phyloP scores from a whole-genome alignment of 1,140 invertebrate species.

The Macrobrachium nipponense region DNA sequence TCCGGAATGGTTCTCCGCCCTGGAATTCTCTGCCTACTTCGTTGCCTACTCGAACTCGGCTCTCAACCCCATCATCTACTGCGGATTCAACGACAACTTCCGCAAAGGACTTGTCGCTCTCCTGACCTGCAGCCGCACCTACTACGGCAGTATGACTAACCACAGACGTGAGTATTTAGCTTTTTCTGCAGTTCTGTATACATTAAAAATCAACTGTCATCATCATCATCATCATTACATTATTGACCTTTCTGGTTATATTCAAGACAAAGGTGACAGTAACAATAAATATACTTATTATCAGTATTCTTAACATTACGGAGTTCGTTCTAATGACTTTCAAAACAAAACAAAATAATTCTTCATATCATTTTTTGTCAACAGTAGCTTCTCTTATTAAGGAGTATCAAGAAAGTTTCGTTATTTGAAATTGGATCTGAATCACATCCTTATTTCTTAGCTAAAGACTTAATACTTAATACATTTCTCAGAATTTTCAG shows the following conservation, averaged over 20 bases:
- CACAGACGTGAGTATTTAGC: constrained; percentile 9
- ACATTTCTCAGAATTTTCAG: background rate
- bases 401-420: no score
- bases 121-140: constrained; percentile 28
- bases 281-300: background rate
- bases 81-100: constrained; percentile 68
- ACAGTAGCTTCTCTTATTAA: no score
- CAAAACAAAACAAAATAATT: background rate
- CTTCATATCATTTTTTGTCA: no score
- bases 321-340: background rate
- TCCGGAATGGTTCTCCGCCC: constrained; percentile 66
- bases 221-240: background rate
- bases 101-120: constrained; percentile 28
- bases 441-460: no score
- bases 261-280: background rate
- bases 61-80: constrained; percentile 72
- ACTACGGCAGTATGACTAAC: background rate
- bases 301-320: no score
- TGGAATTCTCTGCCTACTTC: constrained; percentile 70
- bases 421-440: no score
- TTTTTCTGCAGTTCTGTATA: no score
- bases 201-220: background rate
- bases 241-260: background rate
- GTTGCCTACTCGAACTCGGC: constrained; percentile 71
- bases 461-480: background rate